These are phyloP conservation scores for Brachypodius melanocephalos DNA, from an alignment of 2,113 vertebrate species.

Conservation along the genomic window DNA sequence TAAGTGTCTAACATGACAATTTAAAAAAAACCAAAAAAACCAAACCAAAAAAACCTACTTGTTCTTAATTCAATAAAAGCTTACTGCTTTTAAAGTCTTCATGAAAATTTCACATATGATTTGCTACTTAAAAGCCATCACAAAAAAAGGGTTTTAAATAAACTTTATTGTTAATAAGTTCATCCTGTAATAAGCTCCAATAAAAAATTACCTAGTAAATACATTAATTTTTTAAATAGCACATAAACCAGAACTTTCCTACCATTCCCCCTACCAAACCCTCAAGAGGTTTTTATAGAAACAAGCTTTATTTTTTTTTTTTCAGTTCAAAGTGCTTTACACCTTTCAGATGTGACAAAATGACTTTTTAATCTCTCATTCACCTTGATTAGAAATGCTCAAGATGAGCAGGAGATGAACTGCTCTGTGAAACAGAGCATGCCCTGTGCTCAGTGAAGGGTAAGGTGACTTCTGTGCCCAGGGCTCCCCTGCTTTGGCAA, in stretches of 20 bases:
- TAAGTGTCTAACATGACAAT: not conserved
- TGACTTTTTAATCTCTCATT: not conserved
- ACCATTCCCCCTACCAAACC: not conserved
- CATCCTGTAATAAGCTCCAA: not conserved
- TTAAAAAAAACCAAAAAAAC: not conserved
- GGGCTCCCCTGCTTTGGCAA: not conserved
- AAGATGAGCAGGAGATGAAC: not conserved
- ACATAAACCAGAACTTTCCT: not conserved
- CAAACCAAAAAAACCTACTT: not conserved
- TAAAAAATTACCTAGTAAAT: not conserved
- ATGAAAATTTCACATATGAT: not conserved
- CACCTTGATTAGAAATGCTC: not conserved
- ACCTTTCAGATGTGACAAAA: not conserved
- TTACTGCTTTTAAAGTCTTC: not conserved
- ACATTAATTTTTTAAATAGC: not conserved
- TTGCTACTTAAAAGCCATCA: not conserved
- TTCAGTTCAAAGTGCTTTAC: not conserved
- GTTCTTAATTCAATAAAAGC: not conserved
- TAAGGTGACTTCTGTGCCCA: not conserved
- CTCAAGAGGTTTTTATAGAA: not conserved
- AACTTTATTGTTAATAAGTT: not conserved
- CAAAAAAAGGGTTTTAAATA: not conserved
- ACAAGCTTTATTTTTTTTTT: not conserved
- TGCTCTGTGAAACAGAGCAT: not conserved
- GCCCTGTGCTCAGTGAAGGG: not conserved